phyloP scores from a whole-genome alignment of 2,797 vertebrate genomes.

The Serranus cabrilla region DNA sequence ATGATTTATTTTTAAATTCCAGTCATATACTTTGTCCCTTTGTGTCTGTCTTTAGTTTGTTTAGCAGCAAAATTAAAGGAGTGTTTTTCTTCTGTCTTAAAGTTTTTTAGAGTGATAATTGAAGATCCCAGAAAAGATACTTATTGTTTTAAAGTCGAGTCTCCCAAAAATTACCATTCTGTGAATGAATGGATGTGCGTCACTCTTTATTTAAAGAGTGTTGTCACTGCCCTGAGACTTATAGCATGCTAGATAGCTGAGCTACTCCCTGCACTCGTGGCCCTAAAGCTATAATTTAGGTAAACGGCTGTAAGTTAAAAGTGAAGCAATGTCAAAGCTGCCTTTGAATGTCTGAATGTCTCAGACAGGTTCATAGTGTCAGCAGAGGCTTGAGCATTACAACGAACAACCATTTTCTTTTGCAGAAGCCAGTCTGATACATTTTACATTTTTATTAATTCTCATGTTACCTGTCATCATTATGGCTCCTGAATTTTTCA shows the following conservation, averaged over 20 bases:
- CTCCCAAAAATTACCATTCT: constrained; percentile 52
- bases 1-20: constrained; percentile 19
- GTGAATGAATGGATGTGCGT: constrained; percentile 66
- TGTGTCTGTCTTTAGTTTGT: constrained; percentile 29
- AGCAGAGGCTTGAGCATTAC: constrained; percentile 20
- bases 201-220: constrained; percentile 68
- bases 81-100: background rate
- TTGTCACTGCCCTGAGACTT: constrained; percentile 53
- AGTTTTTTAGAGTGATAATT: constrained; percentile 33
- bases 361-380: constrained; percentile 40
- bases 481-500: constrained; percentile 4
- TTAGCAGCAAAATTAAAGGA: constrained; percentile 14
- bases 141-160: constrained; percentile 45
- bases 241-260: constrained; percentile 63
- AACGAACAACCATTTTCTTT: constrained; percentile 1
- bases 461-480: background rate
- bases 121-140: constrained; percentile 8
- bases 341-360: constrained; percentile 52
- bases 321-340: constrained; percentile 69
- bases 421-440: background rate
- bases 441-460: constrained; percentile 17
- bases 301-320: constrained; percentile 74
- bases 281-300: constrained; percentile 82
- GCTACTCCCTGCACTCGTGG: constrained; percentile 82
- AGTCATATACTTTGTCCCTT: constrained; percentile 8